A percentile compares a stretch with the other conserved stretches of the same genome.
These are phyloP conservation scores for Dioctria linearis DNA, from an alignment of 2,888 invertebrate genomes.

Conservation along the genomic window DNA sequence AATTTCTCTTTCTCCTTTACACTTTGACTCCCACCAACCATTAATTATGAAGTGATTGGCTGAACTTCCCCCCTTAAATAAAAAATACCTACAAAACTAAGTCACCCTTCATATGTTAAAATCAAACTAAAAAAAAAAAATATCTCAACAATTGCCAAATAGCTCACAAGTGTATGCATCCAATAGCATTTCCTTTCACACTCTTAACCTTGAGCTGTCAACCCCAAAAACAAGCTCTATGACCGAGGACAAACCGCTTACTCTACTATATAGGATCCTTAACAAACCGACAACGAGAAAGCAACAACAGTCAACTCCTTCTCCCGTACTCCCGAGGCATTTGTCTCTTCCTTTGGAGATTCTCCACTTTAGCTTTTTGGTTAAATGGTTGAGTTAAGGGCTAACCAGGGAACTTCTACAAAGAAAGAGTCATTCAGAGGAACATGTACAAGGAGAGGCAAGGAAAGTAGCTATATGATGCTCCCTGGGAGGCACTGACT, in stretches of 20 bases:
- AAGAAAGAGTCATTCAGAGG: constrained; percentile 14
- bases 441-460: neutral
- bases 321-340: constrained; percentile 26
- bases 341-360: constrained; percentile 34
- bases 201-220: constrained; percentile 47
- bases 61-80: constrained; percentile 27
- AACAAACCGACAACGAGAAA: constrained; percentile 42
- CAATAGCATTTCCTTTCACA: neutral
- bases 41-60: neutral
- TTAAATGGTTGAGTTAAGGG: constrained; percentile 47
- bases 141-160: constrained; percentile 34
- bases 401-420: constrained; percentile 46
- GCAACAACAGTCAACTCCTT: constrained; percentile 11
- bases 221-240: constrained; percentile 49
- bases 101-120: neutral
- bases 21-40: no score
- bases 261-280: constrained; percentile 7
- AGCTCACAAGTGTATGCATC: constrained; percentile 36
- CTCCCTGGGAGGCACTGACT: constrained; percentile 25
- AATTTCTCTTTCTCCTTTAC: no score
- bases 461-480: neutral
- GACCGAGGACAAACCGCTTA: constrained; percentile 53
- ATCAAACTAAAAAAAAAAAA: neutral
- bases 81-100: neutral
- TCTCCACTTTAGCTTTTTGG: constrained; percentile 36